Conservation (phyloP, 1,140 invertebrate genomes). For the Sycobia sp. region DNA sequence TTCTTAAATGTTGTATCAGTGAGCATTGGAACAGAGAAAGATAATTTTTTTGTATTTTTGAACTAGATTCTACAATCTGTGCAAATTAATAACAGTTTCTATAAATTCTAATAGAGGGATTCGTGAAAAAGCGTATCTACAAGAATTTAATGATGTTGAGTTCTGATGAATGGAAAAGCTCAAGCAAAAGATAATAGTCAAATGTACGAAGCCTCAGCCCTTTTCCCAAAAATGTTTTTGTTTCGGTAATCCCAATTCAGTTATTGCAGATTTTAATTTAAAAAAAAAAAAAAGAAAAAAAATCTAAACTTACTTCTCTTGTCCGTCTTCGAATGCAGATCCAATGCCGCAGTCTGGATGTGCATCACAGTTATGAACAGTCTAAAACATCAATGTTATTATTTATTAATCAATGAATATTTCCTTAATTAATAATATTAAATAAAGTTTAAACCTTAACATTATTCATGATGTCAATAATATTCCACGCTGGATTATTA, state of each 20-base stretch:
- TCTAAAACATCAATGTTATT: slow-evolving; percentile 43
- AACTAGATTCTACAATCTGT: too few species aligned
- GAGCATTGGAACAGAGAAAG: background rate
- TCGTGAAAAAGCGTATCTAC: slow-evolving; percentile 1
- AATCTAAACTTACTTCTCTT: slow-evolving; percentile 66
- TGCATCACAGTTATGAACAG: slow-evolving; percentile 66
- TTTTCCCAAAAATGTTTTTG: slow-evolving; percentile 25
- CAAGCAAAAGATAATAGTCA: slow-evolving; percentile 24
- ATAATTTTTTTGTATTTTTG: too few species aligned
- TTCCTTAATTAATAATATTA: slow-evolving; percentile 2
- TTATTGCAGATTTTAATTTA: slow-evolving; percentile 12
- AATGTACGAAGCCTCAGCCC: slow-evolving; percentile 38
- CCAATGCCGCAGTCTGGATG: slow-evolving; percentile 66
- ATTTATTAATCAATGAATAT: too few species aligned
- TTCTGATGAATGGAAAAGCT: slow-evolving; percentile 6
- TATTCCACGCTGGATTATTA: slow-evolving; percentile 64
- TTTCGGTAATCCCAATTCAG: slow-evolving; percentile 16
- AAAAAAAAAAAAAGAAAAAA: slow-evolving; percentile 21
- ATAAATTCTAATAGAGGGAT: background rate
- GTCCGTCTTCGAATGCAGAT: slow-evolving; percentile 63
- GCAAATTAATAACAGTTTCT: slow-evolving; percentile 1
- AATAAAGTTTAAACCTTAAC: slow-evolving; percentile 60
- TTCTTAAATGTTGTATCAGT: slow-evolving; percentile 13
- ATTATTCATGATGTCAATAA: slow-evolving; percentile 71
- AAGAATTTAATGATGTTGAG: slow-evolving; percentile 3